phyloP scores from a whole-genome alignment of 2,797 vertebrate species.

The Micropoecilia bifurca region DNA sequence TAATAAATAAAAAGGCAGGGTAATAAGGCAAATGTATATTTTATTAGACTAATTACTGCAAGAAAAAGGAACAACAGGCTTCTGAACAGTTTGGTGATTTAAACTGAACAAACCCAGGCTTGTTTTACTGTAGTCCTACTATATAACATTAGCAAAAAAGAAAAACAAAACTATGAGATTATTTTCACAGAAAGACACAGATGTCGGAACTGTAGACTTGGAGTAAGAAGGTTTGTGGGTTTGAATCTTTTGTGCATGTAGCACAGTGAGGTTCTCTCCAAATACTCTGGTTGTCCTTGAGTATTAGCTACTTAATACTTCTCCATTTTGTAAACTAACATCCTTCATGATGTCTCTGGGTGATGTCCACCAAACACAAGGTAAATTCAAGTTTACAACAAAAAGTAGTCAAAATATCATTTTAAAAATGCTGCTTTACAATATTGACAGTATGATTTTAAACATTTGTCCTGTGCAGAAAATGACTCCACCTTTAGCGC shows the following conservation, averaged over 20 bases:
- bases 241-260: neutral
- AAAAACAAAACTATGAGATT: neutral
- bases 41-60: neutral
- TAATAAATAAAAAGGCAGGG: conserved; percentile 35
- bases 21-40: conserved; percentile 44
- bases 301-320: neutral
- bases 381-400: neutral
- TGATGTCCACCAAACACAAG: neutral
- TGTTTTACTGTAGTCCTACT: neutral
- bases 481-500: neutral
- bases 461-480: neutral
- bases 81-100: conserved; percentile 7
- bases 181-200: neutral
- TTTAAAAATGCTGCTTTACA: neutral
- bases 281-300: neutral
- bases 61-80: neutral
- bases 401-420: neutral
- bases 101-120: conserved; percentile 3
- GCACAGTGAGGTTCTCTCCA: neutral
- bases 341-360: neutral
- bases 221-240: neutral
- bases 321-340: neutral
- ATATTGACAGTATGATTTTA: neutral
- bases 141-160: neutral
- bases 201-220: neutral